These are phyloP conservation scores for Melolontha melolontha DNA, from an alignment of 2,888 invertebrate species.

Conservation along the genomic window DNA sequence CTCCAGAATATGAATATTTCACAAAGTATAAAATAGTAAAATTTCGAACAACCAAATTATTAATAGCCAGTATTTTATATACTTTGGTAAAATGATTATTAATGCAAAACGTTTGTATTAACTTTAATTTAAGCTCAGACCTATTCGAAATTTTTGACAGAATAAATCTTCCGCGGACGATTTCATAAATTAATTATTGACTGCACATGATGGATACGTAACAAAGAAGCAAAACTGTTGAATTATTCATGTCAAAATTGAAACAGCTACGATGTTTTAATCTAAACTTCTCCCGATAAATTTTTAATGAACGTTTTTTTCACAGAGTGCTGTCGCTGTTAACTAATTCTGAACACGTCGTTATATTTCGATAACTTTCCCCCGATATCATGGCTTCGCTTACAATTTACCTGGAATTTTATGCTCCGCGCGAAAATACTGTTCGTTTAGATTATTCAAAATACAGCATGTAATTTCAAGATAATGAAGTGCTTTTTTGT, in stretches of 20 bases:
- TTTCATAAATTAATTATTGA: slow-evolving; percentile 10
- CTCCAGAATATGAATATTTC: too few species aligned
- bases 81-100: background rate
- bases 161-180: background rate
- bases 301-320: slow-evolving; percentile 10
- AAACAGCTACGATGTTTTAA: slow-evolving; percentile 25
- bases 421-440: background rate
- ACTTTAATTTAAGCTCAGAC: background rate
- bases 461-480: background rate
- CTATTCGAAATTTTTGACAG: slow-evolving; percentile 3
- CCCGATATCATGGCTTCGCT: background rate
- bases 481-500: too few species aligned
- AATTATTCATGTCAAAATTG: slow-evolving; percentile 31
- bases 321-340: background rate
- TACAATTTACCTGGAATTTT: slow-evolving; percentile 17
- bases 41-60: background rate
- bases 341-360: slow-evolving; percentile 1
- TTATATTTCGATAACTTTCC: background rate
- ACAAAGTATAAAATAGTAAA: too few species aligned
- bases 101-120: slow-evolving; percentile 12
- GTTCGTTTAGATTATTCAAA: background rate
- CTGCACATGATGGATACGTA: slow-evolving; percentile 14
- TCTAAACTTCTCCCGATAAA: slow-evolving; percentile 3
- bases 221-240: background rate
- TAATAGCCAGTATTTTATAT: background rate